These are phyloP conservation scores for Drosophila sechellia DNA, from an alignment of 1,140 invertebrate genomes.

Conservation along the genomic window DNA sequence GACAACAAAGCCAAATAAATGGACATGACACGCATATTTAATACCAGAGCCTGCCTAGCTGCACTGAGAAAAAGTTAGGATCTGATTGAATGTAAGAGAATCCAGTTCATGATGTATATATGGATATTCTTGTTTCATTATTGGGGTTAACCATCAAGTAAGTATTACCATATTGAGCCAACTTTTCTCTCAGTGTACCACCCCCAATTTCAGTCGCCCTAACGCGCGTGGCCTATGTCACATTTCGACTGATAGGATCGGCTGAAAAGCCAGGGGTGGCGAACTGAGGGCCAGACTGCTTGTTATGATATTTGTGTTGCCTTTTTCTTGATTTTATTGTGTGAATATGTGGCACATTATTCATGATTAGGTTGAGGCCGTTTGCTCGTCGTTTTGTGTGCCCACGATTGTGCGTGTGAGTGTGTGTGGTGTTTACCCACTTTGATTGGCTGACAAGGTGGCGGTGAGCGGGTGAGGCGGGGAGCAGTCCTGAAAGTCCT, in stretches of 20 bases:
- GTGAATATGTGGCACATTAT: constrained; percentile 79
- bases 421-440: constrained; percentile 44
- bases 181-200: background rate
- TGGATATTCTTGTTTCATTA: too few species aligned
- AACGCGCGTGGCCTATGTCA: constrained; percentile 29
- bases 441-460: constrained; percentile 52
- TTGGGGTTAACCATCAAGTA: too few species aligned
- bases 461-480: constrained; percentile 8
- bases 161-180: too few species aligned
- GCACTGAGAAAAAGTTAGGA: background rate
- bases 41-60: constrained; percentile 31
- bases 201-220: constrained; percentile 1
- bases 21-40: constrained; percentile 79
- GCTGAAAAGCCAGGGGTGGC: constrained; percentile 16
- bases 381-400: constrained; percentile 58
- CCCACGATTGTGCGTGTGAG: constrained; percentile 8
- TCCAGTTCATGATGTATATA: too few species aligned
- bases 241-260: constrained; percentile 45
- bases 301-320: constrained; percentile 75
- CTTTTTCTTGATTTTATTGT: constrained; percentile 73
- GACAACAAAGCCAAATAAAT: constrained; percentile 70
- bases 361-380: constrained; percentile 71
- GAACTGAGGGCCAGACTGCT: constrained; percentile 32
- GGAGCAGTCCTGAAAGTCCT: constrained; percentile 3
- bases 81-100: too few species aligned